Conservation (phyloP, 2,888 invertebrate species). For the Pycnomerus fuliginosus region DNA sequence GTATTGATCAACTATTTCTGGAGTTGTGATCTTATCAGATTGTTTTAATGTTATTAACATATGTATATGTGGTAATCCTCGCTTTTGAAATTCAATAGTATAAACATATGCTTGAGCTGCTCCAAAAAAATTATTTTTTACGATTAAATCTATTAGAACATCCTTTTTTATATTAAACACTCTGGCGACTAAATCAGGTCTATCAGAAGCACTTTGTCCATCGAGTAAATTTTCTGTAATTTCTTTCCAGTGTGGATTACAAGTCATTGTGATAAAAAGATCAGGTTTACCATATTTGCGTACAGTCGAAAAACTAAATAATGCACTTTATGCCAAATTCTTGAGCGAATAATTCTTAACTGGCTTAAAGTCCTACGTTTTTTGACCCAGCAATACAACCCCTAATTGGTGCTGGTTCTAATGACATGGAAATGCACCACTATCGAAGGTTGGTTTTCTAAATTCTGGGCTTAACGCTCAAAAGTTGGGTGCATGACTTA, state of each 20-base stretch:
- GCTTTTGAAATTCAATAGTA: conserved; percentile 28
- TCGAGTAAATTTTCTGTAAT: conserved; percentile 39
- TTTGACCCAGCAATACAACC: too few species aligned
- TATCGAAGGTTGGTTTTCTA: too few species aligned
- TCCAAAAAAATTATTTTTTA: neutral
- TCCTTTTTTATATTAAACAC: conserved; percentile 2
- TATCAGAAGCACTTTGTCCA: conserved; percentile 36
- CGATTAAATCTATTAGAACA: conserved; percentile 39
- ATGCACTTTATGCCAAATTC: too few species aligned
- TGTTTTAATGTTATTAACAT: neutral
- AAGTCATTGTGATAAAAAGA: conserved; percentile 51
- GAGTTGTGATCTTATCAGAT: neutral
- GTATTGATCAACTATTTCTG: neutral
- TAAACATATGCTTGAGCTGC: conserved; percentile 7
- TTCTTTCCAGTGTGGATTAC: conserved; percentile 50
- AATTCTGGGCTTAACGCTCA: too few species aligned
- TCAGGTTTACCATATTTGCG: conserved; percentile 41
- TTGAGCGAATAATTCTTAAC: too few species aligned
- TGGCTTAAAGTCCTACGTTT: too few species aligned
- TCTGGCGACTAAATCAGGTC: conserved; percentile 37
- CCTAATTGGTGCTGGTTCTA: too few species aligned
- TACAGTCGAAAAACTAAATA: too few species aligned
- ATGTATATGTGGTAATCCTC: conserved; percentile 17
- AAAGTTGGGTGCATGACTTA: too few species aligned
- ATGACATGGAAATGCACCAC: too few species aligned